Evolutionary conservation across 2,888 invertebrate species (phyloP), one percentile per base, ranked within the genome.

Genomic region (Euspilapteryx auroguttella): DNA sequence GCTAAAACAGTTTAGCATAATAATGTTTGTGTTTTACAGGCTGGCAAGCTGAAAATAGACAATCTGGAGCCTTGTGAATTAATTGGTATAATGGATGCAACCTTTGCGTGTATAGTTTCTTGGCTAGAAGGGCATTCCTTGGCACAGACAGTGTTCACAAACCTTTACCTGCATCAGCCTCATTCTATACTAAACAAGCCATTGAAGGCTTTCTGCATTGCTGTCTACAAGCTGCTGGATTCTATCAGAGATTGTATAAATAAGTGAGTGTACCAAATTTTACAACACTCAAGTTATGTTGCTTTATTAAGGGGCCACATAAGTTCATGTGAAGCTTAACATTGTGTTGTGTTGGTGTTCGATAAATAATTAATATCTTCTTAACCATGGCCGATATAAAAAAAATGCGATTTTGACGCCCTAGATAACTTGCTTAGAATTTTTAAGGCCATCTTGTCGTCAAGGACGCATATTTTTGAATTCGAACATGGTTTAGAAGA

Each of bases 61-160:
- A 80, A 86, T 36, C 61, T 97, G 25, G 83, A 85, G 17, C 79
- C 85, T 21, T 75, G 81, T 27, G 95, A 97, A 66, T 66, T 93
- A 28, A 91, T 97, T 41, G 94, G 93, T 17, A 87, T 97, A 20
- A 92, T 97, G 43, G 98, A 99, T 77, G 89, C 92, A 1, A 90
- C 96, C 4, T 82, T 93, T 49, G 88, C 95, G 1, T 94, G 96
- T 53, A 79, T 98, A 42, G 95, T 95, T 1, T 95, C 97, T 0
- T 99, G 98, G 97, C 61, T 99, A 10, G 97, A 99, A 62, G 98
- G 98, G 0, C 93, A 94, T 52, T 94, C 93, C 0, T 79, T 97
- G 38, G 96, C 95, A 4, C 97, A 98, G 73, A 98, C 98, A 2
- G 89, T 98, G 6, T 96, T 97, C 55, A 97, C 95, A 14, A 96